A percentile compares a stretch with the other conserved stretches of the same genome.
These are phyloP conservation scores for Ctenoplectra terminalis DNA, from an alignment of 1,140 invertebrate genomes.

Conservation along the genomic window DNA sequence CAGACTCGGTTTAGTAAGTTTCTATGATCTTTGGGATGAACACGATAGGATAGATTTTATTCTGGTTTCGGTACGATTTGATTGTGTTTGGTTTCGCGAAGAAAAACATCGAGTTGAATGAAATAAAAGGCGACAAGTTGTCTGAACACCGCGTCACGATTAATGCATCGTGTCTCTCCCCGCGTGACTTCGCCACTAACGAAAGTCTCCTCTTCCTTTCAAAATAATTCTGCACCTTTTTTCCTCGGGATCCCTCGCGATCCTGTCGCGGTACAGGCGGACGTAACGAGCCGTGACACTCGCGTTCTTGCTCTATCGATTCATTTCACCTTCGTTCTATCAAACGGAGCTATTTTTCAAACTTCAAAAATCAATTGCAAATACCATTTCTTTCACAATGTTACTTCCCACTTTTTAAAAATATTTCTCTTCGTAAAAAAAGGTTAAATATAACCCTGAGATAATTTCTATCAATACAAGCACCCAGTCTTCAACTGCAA, in stretches of 20 bases:
- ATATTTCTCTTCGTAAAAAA: too few relatives aligned
- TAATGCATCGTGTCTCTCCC: conserved; percentile 5
- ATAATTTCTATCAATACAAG: too few relatives aligned
- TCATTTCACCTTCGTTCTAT: conserved; percentile 45
- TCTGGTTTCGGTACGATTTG: background rate
- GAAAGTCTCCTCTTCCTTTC: conserved; percentile 82
- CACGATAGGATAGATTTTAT: background rate
- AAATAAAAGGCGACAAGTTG: background rate
- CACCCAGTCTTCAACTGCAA: too few relatives aligned
- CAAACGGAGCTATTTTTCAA: background rate
- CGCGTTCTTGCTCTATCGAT: conserved; percentile 53
- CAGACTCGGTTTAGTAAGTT: too few relatives aligned
- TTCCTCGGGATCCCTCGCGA: conserved; percentile 63
- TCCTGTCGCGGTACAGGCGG: conserved; percentile 64
- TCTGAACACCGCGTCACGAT: conserved; percentile 5
- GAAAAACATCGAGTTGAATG: background rate
- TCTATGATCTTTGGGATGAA: background rate
- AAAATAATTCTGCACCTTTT: conserved; percentile 77
- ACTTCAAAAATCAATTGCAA: too few relatives aligned
- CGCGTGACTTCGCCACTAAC: conserved; percentile 73
- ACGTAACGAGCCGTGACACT: conserved; percentile 77
- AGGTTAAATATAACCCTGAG: too few relatives aligned
- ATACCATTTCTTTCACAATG: too few relatives aligned
- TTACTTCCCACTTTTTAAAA: too few relatives aligned
- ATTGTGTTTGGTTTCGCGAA: background rate